These are phyloP conservation scores for Drosophila kanapiae DNA, from an alignment of 1,140 invertebrate genomes.

Conservation along the genomic window DNA sequence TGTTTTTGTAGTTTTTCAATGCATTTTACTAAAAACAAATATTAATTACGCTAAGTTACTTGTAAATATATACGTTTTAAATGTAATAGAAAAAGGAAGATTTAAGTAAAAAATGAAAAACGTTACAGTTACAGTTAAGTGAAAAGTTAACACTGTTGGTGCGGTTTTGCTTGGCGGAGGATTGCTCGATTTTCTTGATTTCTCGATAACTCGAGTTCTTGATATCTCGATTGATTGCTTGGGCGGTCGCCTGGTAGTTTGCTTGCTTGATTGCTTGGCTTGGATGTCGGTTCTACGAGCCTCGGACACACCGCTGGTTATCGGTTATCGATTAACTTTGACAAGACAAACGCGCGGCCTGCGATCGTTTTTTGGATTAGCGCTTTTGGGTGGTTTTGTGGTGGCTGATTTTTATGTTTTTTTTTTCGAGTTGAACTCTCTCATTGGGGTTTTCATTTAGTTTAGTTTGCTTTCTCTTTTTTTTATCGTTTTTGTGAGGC, in stretches of 20 bases:
- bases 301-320: slow-evolving; percentile 41
- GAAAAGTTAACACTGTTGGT: slow-evolving; percentile 57
- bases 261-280: slow-evolving; percentile 9
- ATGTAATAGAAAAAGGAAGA: slow-evolving; percentile 73
- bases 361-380: slow-evolving; percentile 62
- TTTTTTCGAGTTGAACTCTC: slow-evolving; percentile 27
- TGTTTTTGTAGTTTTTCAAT: slow-evolving; percentile 67
- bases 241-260: slow-evolving; percentile 19
- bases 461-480: slow-evolving; percentile 54
- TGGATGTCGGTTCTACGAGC: slow-evolving; percentile 30
- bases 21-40: slow-evolving; percentile 79
- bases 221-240: slow-evolving; percentile 24
- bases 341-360: slow-evolving; percentile 57
- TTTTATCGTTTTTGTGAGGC: slow-evolving; percentile 82
- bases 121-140: slow-evolving; percentile 66
- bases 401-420: slow-evolving; percentile 33
- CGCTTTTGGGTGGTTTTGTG: slow-evolving; percentile 57
- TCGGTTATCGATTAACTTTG: slow-evolving; percentile 41
- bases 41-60: slow-evolving; percentile 82
- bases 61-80: slow-evolving; percentile 80
- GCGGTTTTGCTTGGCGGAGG: slow-evolving; percentile 44
- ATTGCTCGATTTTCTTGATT: slow-evolving; percentile 22
- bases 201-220: background rate
- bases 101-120: slow-evolving; percentile 64
- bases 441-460: slow-evolving; percentile 39